These are phyloP conservation scores for Teleiodes luculella DNA, from an alignment of 2,888 invertebrate species.

Conservation along the genomic window DNA sequence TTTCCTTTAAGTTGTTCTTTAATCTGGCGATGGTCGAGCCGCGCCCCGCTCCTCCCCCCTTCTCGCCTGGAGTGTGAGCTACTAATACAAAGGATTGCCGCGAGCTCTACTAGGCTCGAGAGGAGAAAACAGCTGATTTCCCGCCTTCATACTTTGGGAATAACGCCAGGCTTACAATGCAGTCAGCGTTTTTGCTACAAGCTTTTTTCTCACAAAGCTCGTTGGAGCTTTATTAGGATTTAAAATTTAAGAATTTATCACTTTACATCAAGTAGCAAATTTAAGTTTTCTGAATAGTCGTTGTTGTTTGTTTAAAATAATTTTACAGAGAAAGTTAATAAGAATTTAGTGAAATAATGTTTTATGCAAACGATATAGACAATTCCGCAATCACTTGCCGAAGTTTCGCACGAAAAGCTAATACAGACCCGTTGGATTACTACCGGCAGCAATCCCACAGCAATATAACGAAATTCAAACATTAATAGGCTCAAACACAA, in stretches of 20 bases:
- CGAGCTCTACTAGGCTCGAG: not conserved
- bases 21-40: constrained; percentile 61
- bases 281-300: too few relatives aligned
- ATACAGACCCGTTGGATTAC: constrained; percentile 59
- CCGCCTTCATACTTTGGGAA: not conserved
- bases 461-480: constrained; percentile 78
- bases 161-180: not conserved
- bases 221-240: too few relatives aligned
- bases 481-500: constrained; percentile 76
- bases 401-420: too few relatives aligned
- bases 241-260: too few relatives aligned
- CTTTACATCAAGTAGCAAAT: too few relatives aligned
- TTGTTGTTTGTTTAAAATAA: too few relatives aligned
- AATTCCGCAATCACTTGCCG: too few relatives aligned
- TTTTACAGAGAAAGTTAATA: too few relatives aligned
- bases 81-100: constrained; percentile 15
- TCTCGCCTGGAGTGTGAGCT: constrained; percentile 13
- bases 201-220: constrained; percentile 1
- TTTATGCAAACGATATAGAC: too few relatives aligned
- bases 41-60: constrained; percentile 29
- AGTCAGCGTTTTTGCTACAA: not conserved
- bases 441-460: constrained; percentile 58
- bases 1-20: constrained; percentile 78
- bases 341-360: too few relatives aligned
- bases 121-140: too few relatives aligned